Percentiles rank a stretch among this genome's conserved stretches.
Evolutionary conservation across 2,113 vertebrate genomes (phyloP).

Genomic region (Phasianus colchicus): DNA sequence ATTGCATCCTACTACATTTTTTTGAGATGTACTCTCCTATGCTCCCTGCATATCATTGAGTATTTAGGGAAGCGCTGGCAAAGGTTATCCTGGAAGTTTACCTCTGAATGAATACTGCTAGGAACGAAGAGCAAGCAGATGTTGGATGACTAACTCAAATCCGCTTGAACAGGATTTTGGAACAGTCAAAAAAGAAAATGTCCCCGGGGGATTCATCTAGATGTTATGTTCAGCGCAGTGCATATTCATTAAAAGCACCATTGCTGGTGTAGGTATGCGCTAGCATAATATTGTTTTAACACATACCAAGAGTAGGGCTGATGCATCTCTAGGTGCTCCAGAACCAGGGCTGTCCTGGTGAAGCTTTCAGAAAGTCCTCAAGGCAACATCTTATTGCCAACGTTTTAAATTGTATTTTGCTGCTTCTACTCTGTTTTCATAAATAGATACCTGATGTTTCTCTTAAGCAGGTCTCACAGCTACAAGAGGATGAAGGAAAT

Average conservation of each 20-base stretch:
- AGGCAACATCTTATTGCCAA: not conserved
- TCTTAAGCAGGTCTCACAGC: not conserved
- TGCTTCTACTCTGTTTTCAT: not conserved
- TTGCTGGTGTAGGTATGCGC: not conserved
- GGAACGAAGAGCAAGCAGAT: not conserved
- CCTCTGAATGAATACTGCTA: not conserved
- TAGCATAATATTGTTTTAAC: not conserved
- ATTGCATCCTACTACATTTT: fast-evolving
- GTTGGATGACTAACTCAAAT: not conserved
- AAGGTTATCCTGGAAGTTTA: not conserved
- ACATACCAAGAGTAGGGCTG: fast-evolving
- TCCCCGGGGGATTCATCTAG: not conserved
- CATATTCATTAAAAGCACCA: not conserved
- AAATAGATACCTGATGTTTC: not conserved
- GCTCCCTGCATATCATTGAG: not conserved
- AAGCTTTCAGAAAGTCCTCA: not conserved
- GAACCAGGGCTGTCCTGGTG: not conserved
- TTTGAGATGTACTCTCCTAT: not conserved
- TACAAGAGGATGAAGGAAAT: not conserved
- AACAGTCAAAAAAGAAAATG: not conserved
- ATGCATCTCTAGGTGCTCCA: not conserved
- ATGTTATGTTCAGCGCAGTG: not conserved
- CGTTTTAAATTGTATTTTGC: not conserved
- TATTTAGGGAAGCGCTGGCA: not conserved
- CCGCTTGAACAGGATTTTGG: not conserved